Conservation (phyloP, 2,113 vertebrate species). For the Atherinomorus stipes region DNA sequence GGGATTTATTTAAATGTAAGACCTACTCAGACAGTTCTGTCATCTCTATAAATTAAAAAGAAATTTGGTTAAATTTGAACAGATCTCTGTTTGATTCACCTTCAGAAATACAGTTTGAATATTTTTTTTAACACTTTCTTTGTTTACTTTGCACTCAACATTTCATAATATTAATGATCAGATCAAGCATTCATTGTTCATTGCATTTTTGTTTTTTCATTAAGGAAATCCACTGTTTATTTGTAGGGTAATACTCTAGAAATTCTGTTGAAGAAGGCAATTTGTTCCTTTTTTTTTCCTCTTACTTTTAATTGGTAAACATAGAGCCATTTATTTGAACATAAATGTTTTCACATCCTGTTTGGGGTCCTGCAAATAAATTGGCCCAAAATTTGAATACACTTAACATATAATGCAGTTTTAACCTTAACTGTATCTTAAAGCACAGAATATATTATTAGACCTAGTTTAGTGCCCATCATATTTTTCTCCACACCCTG, state of each 20-base stretch:
- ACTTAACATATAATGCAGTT: background rate
- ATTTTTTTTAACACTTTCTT: background rate
- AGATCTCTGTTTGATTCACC: background rate
- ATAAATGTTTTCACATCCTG: background rate
- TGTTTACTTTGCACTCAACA: too few species aligned
- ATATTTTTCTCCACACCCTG: conserved; percentile 19
- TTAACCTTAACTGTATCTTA: background rate
- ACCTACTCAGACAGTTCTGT: too few species aligned
- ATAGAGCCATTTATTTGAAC: background rate
- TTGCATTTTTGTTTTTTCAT: background rate
- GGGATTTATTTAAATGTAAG: too few species aligned
- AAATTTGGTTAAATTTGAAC: background rate
- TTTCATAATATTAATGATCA: background rate
- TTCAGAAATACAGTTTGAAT: background rate
- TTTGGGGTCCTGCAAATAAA: background rate
- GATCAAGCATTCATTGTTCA: background rate
- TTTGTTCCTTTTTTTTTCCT: background rate
- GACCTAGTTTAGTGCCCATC: conserved; percentile 7
- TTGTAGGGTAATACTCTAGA: too few species aligned
- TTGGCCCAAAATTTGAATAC: background rate
- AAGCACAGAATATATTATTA: conserved; percentile 4
- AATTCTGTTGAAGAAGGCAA: background rate
- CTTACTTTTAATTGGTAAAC: background rate
- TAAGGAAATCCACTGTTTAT: too few species aligned
- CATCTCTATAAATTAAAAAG: too few species aligned